These are phyloP conservation scores for Plectropomus leopardus DNA, from an alignment of 2,113 vertebrate genomes.

Conservation along the genomic window DNA sequence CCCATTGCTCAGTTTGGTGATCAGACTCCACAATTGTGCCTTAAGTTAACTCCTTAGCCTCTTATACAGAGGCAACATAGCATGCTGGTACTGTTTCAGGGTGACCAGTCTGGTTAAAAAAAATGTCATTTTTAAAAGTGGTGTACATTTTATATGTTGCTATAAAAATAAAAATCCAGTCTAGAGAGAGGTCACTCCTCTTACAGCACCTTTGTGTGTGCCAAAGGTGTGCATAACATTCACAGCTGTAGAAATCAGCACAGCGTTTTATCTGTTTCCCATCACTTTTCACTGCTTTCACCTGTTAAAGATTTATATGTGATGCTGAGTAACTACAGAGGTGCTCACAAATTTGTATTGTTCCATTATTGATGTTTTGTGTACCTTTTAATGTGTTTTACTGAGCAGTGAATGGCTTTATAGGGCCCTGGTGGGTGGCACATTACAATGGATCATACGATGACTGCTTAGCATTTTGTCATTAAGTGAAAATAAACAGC, in stretches of 20 bases:
- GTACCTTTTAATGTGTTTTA: conserved; percentile 40
- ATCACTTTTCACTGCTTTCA: not conserved
- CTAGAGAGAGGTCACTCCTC: not conserved
- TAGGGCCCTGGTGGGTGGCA: conserved; percentile 52
- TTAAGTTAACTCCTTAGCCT: not conserved
- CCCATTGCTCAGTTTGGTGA: conserved; percentile 20
- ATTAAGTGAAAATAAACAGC: conserved; percentile 58
- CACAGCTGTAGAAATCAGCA: not conserved
- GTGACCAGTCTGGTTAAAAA: too few relatives aligned
- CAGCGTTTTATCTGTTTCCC: conserved; percentile 10
- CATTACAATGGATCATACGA: conserved; percentile 49
- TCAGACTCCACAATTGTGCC: conserved; percentile 5
- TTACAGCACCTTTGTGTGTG: not conserved
- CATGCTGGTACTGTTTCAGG: not conserved
- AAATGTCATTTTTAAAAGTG: not conserved
- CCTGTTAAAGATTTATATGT: not conserved
- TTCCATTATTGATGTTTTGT: conserved; percentile 47
- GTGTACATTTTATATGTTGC: not conserved
- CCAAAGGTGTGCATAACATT: not conserved
- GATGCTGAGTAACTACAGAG: conserved; percentile 13
- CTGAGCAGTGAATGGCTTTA: conserved; percentile 43
- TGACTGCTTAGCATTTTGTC: conserved; percentile 42
- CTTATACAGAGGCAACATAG: too few relatives aligned
- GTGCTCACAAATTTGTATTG: conserved; percentile 14
- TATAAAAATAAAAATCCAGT: not conserved